phyloP scores from a whole-genome alignment of 2,888 invertebrate genomes.

The Synergus laeviventris region DNA sequence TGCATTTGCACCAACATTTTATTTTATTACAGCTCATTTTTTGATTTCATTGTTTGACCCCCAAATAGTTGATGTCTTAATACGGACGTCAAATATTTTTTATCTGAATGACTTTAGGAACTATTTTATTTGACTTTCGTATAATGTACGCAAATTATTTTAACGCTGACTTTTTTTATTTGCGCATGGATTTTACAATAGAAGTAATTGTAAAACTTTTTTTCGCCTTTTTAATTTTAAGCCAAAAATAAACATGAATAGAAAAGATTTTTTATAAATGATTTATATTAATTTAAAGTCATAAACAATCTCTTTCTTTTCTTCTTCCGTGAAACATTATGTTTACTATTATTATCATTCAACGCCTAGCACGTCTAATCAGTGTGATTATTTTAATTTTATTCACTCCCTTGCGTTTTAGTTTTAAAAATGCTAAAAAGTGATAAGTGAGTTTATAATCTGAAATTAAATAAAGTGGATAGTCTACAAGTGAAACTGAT shows the following conservation, averaged over 20 bases:
- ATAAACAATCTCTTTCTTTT: background rate
- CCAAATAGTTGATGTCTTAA: slow-evolving; percentile 43
- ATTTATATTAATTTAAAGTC: background rate
- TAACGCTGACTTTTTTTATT: slow-evolving; percentile 7
- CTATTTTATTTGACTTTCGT: slow-evolving; percentile 5
- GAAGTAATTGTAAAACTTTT: background rate
- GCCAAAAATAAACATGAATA: background rate
- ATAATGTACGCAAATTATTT: slow-evolving; percentile 29
- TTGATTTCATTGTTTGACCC: slow-evolving; percentile 48
- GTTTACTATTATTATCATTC: background rate
- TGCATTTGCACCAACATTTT: background rate
- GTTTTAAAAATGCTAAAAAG: background rate
- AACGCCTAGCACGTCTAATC: background rate
- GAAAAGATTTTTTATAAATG: background rate
- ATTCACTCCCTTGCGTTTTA: background rate
- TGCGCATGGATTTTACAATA: slow-evolving; percentile 22
- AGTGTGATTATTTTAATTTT: slow-evolving; percentile 2
- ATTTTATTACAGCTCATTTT: slow-evolving; percentile 34
- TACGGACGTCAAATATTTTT: slow-evolving; percentile 35
- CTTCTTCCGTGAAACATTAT: background rate
- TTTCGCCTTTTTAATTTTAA: slow-evolving; percentile 14
- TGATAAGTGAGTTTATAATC: background rate
- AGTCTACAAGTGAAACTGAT: background rate
- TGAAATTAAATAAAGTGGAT: background rate
- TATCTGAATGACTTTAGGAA: background rate